Evolutionary conservation across 1,140 invertebrate genomes (phyloP).

Genomic region (Cylas formicarius): DNA sequence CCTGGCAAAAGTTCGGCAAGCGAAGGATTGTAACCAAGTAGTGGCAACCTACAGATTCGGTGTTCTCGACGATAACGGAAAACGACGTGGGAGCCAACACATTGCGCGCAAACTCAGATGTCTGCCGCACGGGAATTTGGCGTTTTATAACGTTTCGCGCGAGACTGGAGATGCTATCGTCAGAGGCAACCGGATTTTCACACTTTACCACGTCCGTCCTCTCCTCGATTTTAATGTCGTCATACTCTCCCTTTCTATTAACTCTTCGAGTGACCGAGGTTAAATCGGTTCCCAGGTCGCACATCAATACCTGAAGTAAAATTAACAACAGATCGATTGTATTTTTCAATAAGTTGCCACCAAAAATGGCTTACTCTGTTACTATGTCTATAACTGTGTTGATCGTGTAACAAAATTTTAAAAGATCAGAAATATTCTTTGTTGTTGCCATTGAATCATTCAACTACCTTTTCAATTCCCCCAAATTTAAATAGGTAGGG

Average conservation of each 20-base stretch:
- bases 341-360: neutral
- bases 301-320: conserved; percentile 9
- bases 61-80: conserved; percentile 31
- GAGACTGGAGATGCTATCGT: conserved; percentile 18
- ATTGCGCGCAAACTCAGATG: conserved; percentile 21
- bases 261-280: conserved; percentile 27
- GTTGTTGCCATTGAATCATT: too few species aligned
- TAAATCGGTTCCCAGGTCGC: conserved; percentile 25
- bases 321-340: too few species aligned
- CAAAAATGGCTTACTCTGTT: conserved; percentile 3
- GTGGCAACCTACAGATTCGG: conserved; percentile 31
- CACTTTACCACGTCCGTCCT: conserved; percentile 21
- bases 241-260: conserved; percentile 15
- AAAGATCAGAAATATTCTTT: too few species aligned
- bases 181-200: conserved; percentile 7
- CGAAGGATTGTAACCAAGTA: conserved; percentile 8
- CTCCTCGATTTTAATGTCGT: conserved; percentile 24
- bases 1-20: neutral
- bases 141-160: conserved; percentile 7
- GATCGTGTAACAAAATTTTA: too few species aligned
- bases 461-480: too few species aligned
- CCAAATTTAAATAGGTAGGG: too few species aligned
- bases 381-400: conserved; percentile 9
- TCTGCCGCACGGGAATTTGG: conserved; percentile 4
- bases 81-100: conserved; percentile 27